These are phyloP conservation scores for Aphelenchoides fujianensis DNA, from an alignment of 1,140 invertebrate genomes.

Conservation along the genomic window DNA sequence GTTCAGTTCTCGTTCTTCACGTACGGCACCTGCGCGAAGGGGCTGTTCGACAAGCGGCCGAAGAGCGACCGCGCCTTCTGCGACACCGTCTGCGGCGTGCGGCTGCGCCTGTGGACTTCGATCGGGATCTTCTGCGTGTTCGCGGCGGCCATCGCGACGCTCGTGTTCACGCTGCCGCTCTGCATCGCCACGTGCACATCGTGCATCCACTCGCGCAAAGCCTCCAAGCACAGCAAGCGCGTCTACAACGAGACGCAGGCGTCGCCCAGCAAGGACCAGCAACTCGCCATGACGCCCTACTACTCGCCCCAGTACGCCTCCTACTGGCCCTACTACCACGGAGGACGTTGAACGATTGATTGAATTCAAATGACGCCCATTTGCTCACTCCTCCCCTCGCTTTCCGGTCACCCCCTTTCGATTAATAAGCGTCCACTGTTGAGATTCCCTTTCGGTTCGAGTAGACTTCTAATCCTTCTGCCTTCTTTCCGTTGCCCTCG, in stretches of 20 bases:
- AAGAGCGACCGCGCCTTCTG: constrained; percentile 43
- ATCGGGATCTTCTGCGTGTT: constrained; percentile 51
- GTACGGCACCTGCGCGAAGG: constrained; percentile 51
- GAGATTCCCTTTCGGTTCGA: background rate
- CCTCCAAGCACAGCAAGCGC: constrained; percentile 42
- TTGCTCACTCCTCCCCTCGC: background rate
- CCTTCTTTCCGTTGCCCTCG: background rate
- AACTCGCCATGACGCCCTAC: constrained; percentile 37
- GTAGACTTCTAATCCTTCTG: background rate
- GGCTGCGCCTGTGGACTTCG: constrained; percentile 52
- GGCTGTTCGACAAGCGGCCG: constrained; percentile 51
- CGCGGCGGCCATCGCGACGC: constrained; percentile 52
- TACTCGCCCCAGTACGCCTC: constrained; percentile 29
- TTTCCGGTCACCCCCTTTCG: no score
- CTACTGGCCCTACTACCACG: constrained; percentile 34
- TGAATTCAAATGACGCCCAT: background rate
- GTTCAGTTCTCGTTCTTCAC: constrained; percentile 50
- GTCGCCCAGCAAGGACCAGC: constrained; percentile 36
- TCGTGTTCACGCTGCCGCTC: constrained; percentile 54
- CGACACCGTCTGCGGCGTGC: constrained; percentile 51
- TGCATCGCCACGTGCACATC: constrained; percentile 59
- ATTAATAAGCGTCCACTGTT: background rate
- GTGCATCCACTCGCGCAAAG: constrained; percentile 58
- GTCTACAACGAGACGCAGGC: constrained; percentile 31
- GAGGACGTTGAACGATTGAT: background rate